Percentiles rank a stretch among this genome's conserved stretches.
These are phyloP conservation scores for Lasioglossum albipes DNA, from an alignment of 1,140 invertebrate species.

Conservation along the genomic window DNA sequence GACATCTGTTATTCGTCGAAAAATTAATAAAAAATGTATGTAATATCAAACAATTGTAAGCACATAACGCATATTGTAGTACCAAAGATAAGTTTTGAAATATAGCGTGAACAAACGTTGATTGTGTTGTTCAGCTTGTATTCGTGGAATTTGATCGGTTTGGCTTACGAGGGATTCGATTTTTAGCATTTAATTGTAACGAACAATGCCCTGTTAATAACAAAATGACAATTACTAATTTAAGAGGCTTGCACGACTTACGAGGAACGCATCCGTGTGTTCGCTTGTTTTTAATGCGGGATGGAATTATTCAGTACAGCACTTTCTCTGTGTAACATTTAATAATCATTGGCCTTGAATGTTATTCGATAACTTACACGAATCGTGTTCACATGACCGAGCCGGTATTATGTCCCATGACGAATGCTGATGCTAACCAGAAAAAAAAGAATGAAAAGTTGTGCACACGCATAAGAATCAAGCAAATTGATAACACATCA, in stretches of 20 bases:
- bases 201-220: neutral
- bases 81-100: no score
- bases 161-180: no score
- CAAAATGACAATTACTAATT: neutral
- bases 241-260: neutral
- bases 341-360: neutral
- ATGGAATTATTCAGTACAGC: neutral
- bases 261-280: neutral
- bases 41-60: no score
- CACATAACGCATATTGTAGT: no score
- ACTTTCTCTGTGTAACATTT: neutral
- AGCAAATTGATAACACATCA: no score
- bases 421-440: neutral
- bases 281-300: neutral
- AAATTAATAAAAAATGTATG: no score
- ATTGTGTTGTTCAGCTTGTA: no score
- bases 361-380: neutral
- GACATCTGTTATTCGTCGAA: no score
- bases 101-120: no score
- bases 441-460: neutral
- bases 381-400: neutral
- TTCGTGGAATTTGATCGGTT: no score
- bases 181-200: no score
- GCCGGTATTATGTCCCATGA: neutral
- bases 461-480: no score